phyloP scores from a whole-genome alignment of 2,113 vertebrate species.

The Silurus glanis region DNA sequence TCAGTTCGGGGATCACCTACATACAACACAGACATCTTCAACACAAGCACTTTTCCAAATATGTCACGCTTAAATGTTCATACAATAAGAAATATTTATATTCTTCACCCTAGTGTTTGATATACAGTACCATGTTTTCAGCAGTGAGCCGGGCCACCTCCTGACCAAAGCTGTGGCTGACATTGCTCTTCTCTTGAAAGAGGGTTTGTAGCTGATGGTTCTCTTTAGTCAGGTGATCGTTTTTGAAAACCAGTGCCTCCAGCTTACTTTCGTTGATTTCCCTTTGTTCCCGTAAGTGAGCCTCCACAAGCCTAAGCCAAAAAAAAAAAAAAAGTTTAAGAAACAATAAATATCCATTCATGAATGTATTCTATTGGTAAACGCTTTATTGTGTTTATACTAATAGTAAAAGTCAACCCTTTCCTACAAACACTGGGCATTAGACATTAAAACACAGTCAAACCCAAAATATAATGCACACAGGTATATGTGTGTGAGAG shows the following conservation, averaged over 20 bases:
- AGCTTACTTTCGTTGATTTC: constrained; percentile 83
- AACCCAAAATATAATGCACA: not conserved
- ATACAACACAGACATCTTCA: constrained; percentile 21
- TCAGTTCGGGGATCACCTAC: constrained; percentile 89
- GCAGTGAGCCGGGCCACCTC: constrained; percentile 84
- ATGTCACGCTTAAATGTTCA: not conserved
- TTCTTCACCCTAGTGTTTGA: no score
- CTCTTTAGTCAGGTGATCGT: constrained; percentile 86
- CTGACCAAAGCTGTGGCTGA: constrained; percentile 83
- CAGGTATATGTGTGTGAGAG: not conserved
- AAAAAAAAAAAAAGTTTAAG: not conserved
- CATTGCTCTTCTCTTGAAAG: constrained; percentile 85
- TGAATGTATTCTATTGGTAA: not conserved
- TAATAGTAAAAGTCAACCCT: not conserved
- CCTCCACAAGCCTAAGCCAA: constrained; percentile 80
- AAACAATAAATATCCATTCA: not conserved
- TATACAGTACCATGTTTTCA: constrained; percentile 82
- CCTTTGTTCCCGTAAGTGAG: constrained; percentile 84
- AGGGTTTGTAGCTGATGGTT: constrained; percentile 85
- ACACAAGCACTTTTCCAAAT: not conserved
- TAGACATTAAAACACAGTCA: not conserved
- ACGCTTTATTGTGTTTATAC: not conserved
- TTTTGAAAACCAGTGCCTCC: constrained; percentile 82
- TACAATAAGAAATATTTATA: not conserved
- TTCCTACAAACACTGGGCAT: not conserved